A percentile compares a stretch with the other conserved stretches of the same genome.
Evolutionary conservation across 2,113 vertebrate genomes (phyloP).

Genomic region (Chaenogobius annularis): DNA sequence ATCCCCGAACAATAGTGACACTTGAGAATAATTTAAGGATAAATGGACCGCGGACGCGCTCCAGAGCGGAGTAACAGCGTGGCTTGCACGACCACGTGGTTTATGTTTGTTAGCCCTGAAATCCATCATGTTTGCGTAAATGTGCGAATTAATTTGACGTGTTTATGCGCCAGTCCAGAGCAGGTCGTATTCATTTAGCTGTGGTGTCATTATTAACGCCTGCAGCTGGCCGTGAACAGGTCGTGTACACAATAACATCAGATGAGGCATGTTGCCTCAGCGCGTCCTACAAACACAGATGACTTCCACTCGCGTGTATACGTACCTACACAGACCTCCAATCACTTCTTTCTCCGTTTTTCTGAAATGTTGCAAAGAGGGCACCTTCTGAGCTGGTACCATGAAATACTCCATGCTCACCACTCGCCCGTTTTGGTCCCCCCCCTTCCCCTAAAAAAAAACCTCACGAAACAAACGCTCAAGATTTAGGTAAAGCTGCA

Average conservation of each 20-base stretch:
- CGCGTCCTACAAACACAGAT: constrained; percentile 45
- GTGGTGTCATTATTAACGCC: constrained; percentile 27
- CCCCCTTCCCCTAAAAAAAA: constrained; percentile 17
- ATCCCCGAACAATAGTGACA: constrained; percentile 2
- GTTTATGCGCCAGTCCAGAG: background rate
- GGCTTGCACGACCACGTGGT: constrained; percentile 88
- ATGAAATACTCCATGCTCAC: constrained; percentile 96
- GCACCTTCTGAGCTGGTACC: constrained; percentile 96
- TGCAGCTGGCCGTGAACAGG: constrained; percentile 52
- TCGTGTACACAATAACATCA: constrained; percentile 76
- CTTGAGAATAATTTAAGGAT: constrained; percentile 29
- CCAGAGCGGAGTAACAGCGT: constrained; percentile 69
- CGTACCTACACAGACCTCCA: constrained; percentile 94
- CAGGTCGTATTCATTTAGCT: background rate
- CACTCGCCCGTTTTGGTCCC: constrained; percentile 74
- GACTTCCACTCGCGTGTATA: constrained; percentile 58
- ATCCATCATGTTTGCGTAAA: constrained; percentile 76
- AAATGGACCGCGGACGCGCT: constrained; percentile 50
- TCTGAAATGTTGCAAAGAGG: constrained; percentile 94
- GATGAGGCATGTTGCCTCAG: constrained; percentile 69
- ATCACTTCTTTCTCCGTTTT: constrained; percentile 98
- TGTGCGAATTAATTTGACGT: constrained; percentile 33
- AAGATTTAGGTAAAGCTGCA: constrained; percentile 30
- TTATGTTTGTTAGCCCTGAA: constrained; percentile 87
- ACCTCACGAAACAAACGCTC: constrained; percentile 23